Base-by-base conservation (phyloP, 2,113 vertebrate genomes). In the Xiphophorus hellerii region DNA sequence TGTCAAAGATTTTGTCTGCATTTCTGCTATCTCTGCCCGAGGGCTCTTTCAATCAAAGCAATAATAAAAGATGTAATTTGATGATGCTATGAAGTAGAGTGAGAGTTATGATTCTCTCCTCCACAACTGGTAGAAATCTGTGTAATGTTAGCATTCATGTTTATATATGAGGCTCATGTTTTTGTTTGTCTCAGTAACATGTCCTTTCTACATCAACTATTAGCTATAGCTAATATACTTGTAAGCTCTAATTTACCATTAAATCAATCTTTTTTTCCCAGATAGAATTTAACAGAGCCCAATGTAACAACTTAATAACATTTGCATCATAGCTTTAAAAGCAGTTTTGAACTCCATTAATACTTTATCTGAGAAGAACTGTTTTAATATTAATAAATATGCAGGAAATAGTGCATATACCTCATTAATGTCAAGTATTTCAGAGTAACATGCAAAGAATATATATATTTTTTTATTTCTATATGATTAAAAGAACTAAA, bases 51-150 rank as follows among this genome's bases (percentile, higher is more conserved):
- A 54, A 44, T 73, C 62, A 73, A 73, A 65, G 30, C 20, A 51
- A 73, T 73, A 63, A 63, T 14, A 73, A 73, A 73, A 51, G n/a
- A 62, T 62, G 60, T 72, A 72, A 72, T 72, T 42, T 39, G 60
- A 72, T 35, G 42, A 51, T 64, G 39, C 30, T 51, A 54, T 65
- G 10, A 27, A 51, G 62, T 31, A 30, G 29, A 73, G 71, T 33
- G 70, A 22, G 62, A 73, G 71, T n/a, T 65, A 33, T 65, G n/a
- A 73, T 73, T 28, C 29, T 42, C 33, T 44, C 12, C 22, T n/a
- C 35, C 27, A 44, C 30, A 33, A 42, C 28, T 51, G 8, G 13
- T 64, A 30, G 17, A 51, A 62, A 12, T 62, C 70, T 25, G 4
- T 20, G n/a, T 27, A 31, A 60, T 61, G 44, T 61, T 54, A 61